Base-by-base conservation (phyloP, 1,140 invertebrate genomes). In the Lepidotrigona ventralis region DNA sequence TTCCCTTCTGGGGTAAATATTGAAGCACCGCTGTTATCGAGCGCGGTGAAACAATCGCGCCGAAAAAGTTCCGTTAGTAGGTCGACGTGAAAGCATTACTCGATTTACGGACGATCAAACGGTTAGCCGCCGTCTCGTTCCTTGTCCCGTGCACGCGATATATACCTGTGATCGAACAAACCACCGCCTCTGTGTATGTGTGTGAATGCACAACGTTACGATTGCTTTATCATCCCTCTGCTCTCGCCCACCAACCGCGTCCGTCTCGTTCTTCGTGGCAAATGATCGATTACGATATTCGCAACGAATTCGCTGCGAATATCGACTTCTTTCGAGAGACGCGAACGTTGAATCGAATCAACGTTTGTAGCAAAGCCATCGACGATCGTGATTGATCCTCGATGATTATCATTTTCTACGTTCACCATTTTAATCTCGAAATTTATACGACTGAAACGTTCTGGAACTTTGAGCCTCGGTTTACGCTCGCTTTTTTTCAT, bases 1-100 rank as follows among this genome's bases (percentile, higher is more conserved):
- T 81, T 81, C 72, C 68, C 53, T 53, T 64, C n/a, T 39, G 46
- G 29, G 19, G 72, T 75, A 81, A 81, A 81, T 76, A 81, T 81
- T 29, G 79, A 76, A 75, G 46, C 33, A 46, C 51, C 70, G 19
- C 56, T 81, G 79, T 81, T 81, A 81, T 75, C 72, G 72, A 75
- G 15, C 26, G 12, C 9, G 51, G 60, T 5, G 66, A 26, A 46
- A 74, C 72, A 75, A 75, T 81, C 19, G 79, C 72, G 46, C 63
- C 60, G 19, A 54, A 81, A 46, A 81, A 75, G 58, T 75, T 29
- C 8, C 68, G 79, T 74, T 54, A 74, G 54, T 73, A 66, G 29
- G 53, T 68, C 79, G 60, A 75, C 71, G 71, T 63, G 79, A 64
- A 73, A 73, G 56, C 56, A 46, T 66, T 66, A 56, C 51, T 33